Evolutionary conservation across 2,797 vertebrate genomes (phyloP).

Genomic region (Clarias laeviceps): DNA sequence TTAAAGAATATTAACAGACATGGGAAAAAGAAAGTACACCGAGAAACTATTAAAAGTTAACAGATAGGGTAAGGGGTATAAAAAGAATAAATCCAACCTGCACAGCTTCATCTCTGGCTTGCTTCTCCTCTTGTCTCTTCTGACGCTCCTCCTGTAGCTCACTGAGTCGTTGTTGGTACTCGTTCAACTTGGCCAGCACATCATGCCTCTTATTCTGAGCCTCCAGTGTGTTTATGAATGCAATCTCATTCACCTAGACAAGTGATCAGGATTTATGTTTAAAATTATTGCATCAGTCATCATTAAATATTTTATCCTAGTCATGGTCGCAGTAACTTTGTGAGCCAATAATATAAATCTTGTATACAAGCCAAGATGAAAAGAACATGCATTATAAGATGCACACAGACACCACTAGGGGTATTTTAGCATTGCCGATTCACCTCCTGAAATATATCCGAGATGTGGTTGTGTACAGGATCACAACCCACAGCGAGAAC

Average conservation of each 20-base stretch:
- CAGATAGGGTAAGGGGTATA: too few relatives aligned
- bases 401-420: background rate
- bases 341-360: background rate
- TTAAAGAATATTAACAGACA: background rate
- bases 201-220: slow-evolving; percentile 98
- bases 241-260: slow-evolving; percentile 95
- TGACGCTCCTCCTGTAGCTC: slow-evolving; percentile 95
- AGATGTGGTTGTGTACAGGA: background rate
- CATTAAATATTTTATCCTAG: background rate
- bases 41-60: background rate
- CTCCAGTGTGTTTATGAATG: slow-evolving; percentile 97
- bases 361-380: background rate
- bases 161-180: slow-evolving; percentile 95
- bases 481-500: background rate
- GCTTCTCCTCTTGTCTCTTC: slow-evolving; percentile 94
- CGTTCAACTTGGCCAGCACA: slow-evolving; percentile 92
- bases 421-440: background rate
- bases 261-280: background rate
- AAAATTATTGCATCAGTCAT: background rate
- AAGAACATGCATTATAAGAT: background rate
- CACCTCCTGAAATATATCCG: background rate
- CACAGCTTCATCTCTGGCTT: slow-evolving; percentile 95
- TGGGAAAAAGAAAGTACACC: background rate
- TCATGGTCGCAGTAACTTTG: background rate
- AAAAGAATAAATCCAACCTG: slow-evolving; percentile 76